A percentile compares a stretch with the other conserved stretches of the same genome.
Conservation (phyloP, 2,888 invertebrate genomes). For the Lasioglossum lativentre region DNA sequence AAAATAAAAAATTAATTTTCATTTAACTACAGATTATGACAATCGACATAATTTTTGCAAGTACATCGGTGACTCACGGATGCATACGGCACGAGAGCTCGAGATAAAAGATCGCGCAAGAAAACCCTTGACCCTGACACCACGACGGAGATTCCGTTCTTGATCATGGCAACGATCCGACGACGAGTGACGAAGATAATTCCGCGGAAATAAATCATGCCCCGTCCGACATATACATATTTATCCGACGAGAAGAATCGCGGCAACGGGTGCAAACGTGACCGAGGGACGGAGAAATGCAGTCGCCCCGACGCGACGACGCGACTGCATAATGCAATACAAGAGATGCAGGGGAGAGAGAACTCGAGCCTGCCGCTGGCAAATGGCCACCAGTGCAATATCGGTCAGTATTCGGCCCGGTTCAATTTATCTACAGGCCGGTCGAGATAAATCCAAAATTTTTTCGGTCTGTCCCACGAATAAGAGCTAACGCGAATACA, state of each 20-base stretch:
- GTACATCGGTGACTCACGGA: neutral
- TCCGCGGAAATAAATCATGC: conserved; percentile 67
- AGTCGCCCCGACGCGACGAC: conserved; percentile 14
- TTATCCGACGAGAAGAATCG: conserved; percentile 48
- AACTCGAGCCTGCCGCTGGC: conserved; percentile 64
- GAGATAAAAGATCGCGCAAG: neutral
- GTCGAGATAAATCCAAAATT: neutral
- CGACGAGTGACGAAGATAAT: conserved; percentile 63
- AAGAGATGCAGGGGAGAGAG: conserved; percentile 43
- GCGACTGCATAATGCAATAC: conserved; percentile 63
- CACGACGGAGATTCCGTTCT: conserved; percentile 45
- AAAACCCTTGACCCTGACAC: conserved; percentile 64
- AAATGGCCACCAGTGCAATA: conserved; percentile 71
- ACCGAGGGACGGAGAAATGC: conserved; percentile 41
- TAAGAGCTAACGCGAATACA: neutral
- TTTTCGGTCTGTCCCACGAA: neutral
- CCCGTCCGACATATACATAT: conserved; percentile 47
- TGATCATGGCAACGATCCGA: conserved; percentile 42
- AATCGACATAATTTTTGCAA: neutral
- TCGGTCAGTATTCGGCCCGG: conserved; percentile 66
- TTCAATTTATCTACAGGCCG: conserved; percentile 39
- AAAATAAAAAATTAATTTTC: too few species aligned
- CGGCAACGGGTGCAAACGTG: neutral
- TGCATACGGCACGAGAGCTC: neutral
- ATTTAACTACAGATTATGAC: too few species aligned